phyloP scores from a whole-genome alignment of 2,888 invertebrate species.

The Leistus spinibarbis region DNA sequence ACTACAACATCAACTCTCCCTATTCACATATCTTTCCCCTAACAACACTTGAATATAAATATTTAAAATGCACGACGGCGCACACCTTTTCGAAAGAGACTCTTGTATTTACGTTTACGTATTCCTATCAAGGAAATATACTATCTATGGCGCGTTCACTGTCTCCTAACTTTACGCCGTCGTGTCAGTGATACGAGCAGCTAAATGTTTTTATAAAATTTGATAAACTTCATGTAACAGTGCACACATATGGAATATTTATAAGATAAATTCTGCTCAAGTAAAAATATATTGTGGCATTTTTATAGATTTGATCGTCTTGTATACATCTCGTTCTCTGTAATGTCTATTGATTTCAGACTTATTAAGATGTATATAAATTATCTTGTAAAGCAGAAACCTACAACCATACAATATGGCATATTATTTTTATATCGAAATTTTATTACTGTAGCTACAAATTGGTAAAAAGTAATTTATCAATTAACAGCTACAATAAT shows the following conservation, averaged over 20 bases:
- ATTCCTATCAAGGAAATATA: conserved; percentile 18
- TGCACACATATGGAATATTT: not conserved
- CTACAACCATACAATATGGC: no score
- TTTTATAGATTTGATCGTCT: not conserved
- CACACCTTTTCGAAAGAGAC: not conserved
- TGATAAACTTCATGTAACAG: not conserved
- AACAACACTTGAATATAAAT: not conserved
- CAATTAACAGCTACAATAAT: no score
- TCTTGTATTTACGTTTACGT: conserved; percentile 8
- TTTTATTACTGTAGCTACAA: no score
- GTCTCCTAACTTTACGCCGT: conserved; percentile 1
- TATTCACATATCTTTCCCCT: not conserved
- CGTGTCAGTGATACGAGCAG: not conserved
- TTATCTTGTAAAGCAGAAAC: no score
- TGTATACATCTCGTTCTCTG: no score
- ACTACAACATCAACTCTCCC: not conserved
- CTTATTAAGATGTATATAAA: no score
- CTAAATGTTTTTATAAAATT: conserved; percentile 4
- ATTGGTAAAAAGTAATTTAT: no score
- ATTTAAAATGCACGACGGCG: not conserved
- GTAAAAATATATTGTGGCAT: not conserved
- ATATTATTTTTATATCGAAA: no score
- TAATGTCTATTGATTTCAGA: no score
- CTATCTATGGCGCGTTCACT: conserved; percentile 5
- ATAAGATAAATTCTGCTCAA: not conserved